A percentile compares a stretch with the other conserved stretches of the same genome.
Evolutionary conservation across 2,888 invertebrate genomes (phyloP).

Genomic region (Pollenia angustigena): DNA sequence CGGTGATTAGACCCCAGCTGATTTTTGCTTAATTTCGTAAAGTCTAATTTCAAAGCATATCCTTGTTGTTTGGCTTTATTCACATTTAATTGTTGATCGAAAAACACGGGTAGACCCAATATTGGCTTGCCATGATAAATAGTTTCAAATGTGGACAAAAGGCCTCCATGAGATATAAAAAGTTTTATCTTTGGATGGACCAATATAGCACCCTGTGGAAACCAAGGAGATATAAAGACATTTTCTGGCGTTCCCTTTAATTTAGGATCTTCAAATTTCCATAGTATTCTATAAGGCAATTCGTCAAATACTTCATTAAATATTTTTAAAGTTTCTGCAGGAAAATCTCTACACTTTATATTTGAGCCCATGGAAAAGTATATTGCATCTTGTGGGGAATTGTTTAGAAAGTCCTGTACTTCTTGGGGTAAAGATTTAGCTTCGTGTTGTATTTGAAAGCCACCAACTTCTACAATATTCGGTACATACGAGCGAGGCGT

Average conservation of each 20-base stretch:
- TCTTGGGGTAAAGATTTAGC: constrained; percentile 78
- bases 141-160: constrained; percentile 83
- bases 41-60: constrained; percentile 46
- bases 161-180: constrained; percentile 83
- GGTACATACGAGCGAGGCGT: constrained; percentile 80
- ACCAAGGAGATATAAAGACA: constrained; percentile 80
- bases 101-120: constrained; percentile 84
- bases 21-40: not conserved
- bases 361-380: constrained; percentile 85
- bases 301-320: constrained; percentile 75
- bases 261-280: constrained; percentile 83
- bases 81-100: constrained; percentile 84
- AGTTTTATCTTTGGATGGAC: constrained; percentile 83
- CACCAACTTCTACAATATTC: constrained; percentile 83
- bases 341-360: constrained; percentile 78
- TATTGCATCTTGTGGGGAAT: constrained; percentile 83
- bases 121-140: constrained; percentile 83
- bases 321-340: constrained; percentile 74
- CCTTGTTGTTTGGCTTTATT: constrained; percentile 76
- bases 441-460: constrained; percentile 79
- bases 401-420: constrained; percentile 82
- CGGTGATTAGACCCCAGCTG: no score
- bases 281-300: constrained; percentile 81
- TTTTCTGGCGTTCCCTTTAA: constrained; percentile 77
- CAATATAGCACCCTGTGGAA: constrained; percentile 81